These are phyloP conservation scores for Acrobasis consociella DNA, from an alignment of 2,888 invertebrate species.

Conservation along the genomic window DNA sequence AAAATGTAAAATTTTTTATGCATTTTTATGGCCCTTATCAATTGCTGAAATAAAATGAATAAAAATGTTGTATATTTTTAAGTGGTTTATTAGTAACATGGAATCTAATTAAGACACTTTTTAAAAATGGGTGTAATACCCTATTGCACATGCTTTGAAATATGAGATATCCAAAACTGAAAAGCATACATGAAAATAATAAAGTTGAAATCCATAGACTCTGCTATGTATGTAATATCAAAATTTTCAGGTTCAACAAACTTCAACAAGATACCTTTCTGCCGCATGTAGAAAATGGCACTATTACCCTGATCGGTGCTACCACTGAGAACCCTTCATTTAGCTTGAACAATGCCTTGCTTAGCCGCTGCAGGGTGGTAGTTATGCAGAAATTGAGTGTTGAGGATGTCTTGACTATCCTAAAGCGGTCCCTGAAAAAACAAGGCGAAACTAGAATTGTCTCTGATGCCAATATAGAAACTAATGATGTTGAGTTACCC, in stretches of 20 bases:
- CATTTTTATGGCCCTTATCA: too few relatives aligned
- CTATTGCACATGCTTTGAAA: too few relatives aligned
- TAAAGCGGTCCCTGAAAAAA: conserved; percentile 80
- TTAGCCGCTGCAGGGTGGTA: conserved; percentile 90
- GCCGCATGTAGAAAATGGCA: conserved; percentile 91
- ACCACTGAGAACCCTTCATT: conserved; percentile 96
- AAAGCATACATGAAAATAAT: too few relatives aligned
- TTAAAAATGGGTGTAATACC: too few relatives aligned
- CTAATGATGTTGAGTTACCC: not conserved
- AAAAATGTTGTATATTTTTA: too few relatives aligned
- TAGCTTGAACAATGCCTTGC: conserved; percentile 89
- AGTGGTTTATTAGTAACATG: too few relatives aligned
- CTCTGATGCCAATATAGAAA: conserved; percentile 2
- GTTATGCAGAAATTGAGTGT: conserved; percentile 87
- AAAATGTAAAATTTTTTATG: too few relatives aligned
- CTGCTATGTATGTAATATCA: not conserved
- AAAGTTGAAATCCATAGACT: too few relatives aligned
- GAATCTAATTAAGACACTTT: too few relatives aligned
- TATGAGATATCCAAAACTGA: too few relatives aligned
- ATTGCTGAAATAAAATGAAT: too few relatives aligned
- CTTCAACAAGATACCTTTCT: conserved; percentile 91
- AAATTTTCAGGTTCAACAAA: conserved; percentile 87
- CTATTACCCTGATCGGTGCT: conserved; percentile 89
- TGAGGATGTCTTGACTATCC: conserved; percentile 83
- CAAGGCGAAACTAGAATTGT: conserved; percentile 38